These are phyloP conservation scores for Heloderma charlesbogerti DNA, from an alignment of 2,113 vertebrate species.

Conservation along the genomic window DNA sequence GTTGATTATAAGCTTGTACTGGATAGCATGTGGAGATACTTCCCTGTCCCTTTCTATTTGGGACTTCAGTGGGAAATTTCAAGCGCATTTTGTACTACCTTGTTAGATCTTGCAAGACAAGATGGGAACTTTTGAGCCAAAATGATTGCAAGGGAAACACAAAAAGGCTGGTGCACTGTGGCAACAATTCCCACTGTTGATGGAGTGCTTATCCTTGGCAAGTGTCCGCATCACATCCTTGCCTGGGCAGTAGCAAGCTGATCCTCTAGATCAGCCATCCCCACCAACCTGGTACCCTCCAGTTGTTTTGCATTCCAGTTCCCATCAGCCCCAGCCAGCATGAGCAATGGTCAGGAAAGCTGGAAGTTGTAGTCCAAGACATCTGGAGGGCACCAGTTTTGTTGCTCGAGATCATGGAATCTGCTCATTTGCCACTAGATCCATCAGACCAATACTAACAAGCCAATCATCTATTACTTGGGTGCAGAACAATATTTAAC, in stretches of 20 bases:
- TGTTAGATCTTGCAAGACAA: neutral
- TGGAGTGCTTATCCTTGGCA: neutral
- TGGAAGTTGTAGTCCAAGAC: too few relatives aligned
- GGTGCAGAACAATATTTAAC: too few relatives aligned
- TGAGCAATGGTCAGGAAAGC: too few relatives aligned
- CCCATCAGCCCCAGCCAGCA: too few relatives aligned
- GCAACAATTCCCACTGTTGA: neutral
- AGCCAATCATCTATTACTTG: too few relatives aligned
- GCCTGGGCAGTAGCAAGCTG: neutral
- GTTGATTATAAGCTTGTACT: neutral
- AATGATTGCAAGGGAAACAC: neutral
- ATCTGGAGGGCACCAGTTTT: too few relatives aligned
- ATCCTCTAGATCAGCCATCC: neutral
- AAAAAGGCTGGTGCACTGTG: neutral
- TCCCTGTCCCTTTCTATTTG: neutral
- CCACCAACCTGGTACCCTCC: too few relatives aligned
- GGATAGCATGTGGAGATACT: neutral
- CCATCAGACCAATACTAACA: too few relatives aligned
- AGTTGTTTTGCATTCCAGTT: too few relatives aligned
- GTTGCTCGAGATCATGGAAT: too few relatives aligned
- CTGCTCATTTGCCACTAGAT: too few relatives aligned
- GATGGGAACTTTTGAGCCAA: neutral
- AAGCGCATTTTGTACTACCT: neutral
- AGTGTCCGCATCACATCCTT: neutral
- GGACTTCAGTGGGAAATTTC: neutral